Evolutionary conservation across 2,888 invertebrate species (phyloP), one percentile per base, ranked within the genome.

Genomic region (Atrina japonica): DNA sequence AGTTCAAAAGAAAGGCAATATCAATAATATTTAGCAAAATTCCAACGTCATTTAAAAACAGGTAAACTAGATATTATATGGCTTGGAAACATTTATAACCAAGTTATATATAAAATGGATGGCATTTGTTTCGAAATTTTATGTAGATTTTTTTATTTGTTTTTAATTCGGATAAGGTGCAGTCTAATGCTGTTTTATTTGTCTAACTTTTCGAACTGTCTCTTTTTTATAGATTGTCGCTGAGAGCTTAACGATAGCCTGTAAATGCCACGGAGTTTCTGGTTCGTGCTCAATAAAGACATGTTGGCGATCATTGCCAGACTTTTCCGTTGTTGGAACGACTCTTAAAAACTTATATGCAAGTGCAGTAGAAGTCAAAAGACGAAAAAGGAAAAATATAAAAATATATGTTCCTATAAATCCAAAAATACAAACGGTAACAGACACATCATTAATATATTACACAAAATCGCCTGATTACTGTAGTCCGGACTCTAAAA

Each of bases 201-300:
- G n/a, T n/a, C n/a, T n/a, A n/a, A n/a, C n/a, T n/a, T n/a, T n/a
- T n/a, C n/a, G n/a, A n/a, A n/a, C n/a, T n/a, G n/a, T n/a, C n/a
- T 59, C 1, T 56, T 16, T 72, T 25, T 76, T 79, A 21, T 79
- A 95, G 95, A 92, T 94, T 68, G 94, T 95, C 73, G 91, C 92
- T 52, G 91, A 93, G 76, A 93, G 93, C 77, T 86, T 94, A 70
- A 91, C 91, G 52, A 92, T 92, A 84, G 93, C 95, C 87, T 96
- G 96, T 92, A 95, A 95, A 87, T 96, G 96, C 84, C 95, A 96
- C 91, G 96, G 96, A 43, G 95, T 96, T 67, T 95, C 95, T 16
- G 95, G 95, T 0, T 95, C 95, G 60, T 95, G 95, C 89, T 95
- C 94, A 80, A 94, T 95, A 82, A 94, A 94, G 88, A 95, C 95